Base-by-base conservation (phyloP, 92 coral and sea anemone genomes). In the Umimayanthus kanabou region DNA sequence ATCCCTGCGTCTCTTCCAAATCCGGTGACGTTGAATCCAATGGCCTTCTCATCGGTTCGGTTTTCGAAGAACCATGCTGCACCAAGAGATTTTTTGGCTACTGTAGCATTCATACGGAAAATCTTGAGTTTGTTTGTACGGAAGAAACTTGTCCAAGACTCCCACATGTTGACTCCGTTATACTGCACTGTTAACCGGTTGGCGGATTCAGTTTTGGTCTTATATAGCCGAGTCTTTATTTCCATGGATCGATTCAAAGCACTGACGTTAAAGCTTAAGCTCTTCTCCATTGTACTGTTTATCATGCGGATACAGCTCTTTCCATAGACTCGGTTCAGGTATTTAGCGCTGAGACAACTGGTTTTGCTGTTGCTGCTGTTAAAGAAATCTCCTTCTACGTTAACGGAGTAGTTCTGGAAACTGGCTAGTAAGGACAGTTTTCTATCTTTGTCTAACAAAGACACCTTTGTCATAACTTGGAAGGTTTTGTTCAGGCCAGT, bases 391-490 rank as follows among this genome's bases (percentile, higher is more conserved):
- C 96, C 96, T 86, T 91, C 91, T 20, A 95, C 73, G 9, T 92
- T 92, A 18, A 93, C 83, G 28, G 92, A 88, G 88, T 92, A 92
- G 76, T 95, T 95, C 80, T 95, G 98, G 89, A 93, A 95, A 79
- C 91, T 75, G 6, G 96, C 98, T 25, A 90, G 88, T n/a, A 92
- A 50, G 75, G 88, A 37, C 37, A 95, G 25, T n/a, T 91, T 93
- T 89, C 78, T 93, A 66, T 92, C 90, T 49, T 90, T 78, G 43
- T 90, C 90, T 26, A 85, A 58, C 65, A 66, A 91, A n/a, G 90
- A 57, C 76, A 95, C 71, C 79, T 88, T 92, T 84, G 94, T 85
- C 82, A 76, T 65, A 85, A 95, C 50, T 80, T 86, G 90, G 47
- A 95, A 78, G 77, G 96, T 91, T 84, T 85, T 92, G 94, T 85